Percentiles rank a stretch among this genome's conserved stretches.
These are phyloP conservation scores for Scaeva pyrastri DNA, from an alignment of 2,888 invertebrate genomes.

Conservation along the genomic window DNA sequence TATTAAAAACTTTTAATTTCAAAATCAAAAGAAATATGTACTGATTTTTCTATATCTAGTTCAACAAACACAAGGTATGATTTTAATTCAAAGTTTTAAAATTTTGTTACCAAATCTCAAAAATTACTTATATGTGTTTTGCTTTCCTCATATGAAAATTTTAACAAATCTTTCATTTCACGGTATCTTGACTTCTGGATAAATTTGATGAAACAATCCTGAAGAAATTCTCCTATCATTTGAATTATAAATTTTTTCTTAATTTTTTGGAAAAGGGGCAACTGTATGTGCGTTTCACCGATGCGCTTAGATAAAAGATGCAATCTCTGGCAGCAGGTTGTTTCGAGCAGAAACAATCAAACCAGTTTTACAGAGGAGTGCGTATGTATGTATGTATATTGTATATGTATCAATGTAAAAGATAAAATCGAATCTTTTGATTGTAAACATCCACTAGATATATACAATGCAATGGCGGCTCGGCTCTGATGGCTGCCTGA, in stretches of 20 bases:
- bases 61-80: no score
- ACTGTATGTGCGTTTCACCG: conserved; percentile 29
- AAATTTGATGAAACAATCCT: background rate
- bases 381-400: no score
- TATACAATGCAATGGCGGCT: conserved; percentile 59
- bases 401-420: conserved; percentile 22
- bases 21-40: no score
- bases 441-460: conserved; percentile 10
- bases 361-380: conserved; percentile 56
- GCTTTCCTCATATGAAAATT: no score
- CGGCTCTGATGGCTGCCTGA: conserved; percentile 39
- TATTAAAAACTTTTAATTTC: no score
- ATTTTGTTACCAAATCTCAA: no score
- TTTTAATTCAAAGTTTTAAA: no score
- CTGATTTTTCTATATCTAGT: no score
- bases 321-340: conserved; percentile 70
- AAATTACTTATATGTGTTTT: no score
- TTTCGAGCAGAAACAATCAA: conserved; percentile 42
- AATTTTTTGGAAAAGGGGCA: conserved; percentile 42
- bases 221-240: background rate
- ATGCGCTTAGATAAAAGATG: conserved; percentile 70
- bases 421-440: conserved; percentile 54
- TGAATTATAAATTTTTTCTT: no score
- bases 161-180: no score
- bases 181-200: no score